Evolutionary conservation across 2,797 vertebrate species (phyloP).

Genomic region (Poecilia velifera): DNA sequence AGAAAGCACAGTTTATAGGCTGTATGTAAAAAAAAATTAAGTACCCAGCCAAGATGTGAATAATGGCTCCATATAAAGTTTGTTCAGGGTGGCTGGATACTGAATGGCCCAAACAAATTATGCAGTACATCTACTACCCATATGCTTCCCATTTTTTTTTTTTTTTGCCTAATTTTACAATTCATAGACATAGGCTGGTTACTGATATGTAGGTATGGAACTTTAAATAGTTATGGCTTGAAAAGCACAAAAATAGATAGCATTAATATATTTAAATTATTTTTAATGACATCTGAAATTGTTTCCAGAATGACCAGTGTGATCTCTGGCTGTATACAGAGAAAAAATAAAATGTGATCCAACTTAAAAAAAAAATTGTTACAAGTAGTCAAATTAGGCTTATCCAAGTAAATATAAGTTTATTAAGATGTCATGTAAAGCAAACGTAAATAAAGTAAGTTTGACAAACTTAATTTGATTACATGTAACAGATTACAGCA

Average conservation of each 20-base stretch:
- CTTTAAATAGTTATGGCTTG: not conserved
- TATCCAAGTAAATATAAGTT: no score
- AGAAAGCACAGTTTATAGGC: slow-evolving; percentile 60
- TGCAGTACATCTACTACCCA: not conserved
- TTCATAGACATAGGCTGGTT: not conserved
- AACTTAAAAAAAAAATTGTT: no score
- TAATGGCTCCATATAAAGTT: not conserved
- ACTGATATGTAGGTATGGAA: not conserved
- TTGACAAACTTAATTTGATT: no score
- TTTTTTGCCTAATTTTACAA: not conserved
- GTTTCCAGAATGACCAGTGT: not conserved
- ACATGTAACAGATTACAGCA: no score
- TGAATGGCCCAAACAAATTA: not conserved
- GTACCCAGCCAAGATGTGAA: not conserved
- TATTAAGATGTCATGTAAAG: no score
- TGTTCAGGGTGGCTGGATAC: not conserved
- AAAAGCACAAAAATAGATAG: not conserved
- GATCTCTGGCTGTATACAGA: not conserved
- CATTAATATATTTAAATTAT: not conserved
- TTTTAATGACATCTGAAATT: not conserved
- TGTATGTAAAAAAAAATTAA: slow-evolving; percentile 48
- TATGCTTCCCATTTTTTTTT: not conserved
- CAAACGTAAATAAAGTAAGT: no score
- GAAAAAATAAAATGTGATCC: no score
- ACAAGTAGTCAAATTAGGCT: no score